Base-by-base conservation (phyloP, 1,140 invertebrate species). In the Drosophila pectinifera region DNA sequence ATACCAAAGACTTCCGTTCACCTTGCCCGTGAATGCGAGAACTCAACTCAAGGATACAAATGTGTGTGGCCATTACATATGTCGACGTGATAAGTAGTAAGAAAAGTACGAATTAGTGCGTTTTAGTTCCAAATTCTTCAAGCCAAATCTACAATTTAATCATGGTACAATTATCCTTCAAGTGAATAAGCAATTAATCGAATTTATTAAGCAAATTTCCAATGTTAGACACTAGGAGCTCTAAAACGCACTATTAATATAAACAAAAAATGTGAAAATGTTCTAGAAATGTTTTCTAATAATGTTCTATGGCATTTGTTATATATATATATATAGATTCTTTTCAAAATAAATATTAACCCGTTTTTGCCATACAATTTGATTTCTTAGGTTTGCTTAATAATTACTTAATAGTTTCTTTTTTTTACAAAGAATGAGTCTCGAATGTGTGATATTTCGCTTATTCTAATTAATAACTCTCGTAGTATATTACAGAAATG, bases 351-450 rank as follows among this genome's bases (percentile, higher is more conserved):
- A 2, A 43, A 39, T 22, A 38, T 34, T 26, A 34, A 64, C 36
- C 36, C 20, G n/a, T 48, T 70, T 64, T 82, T 88, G 73, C 84
- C 73, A 69, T 78, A 81, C 49, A 78, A 77, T 61, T 62, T n/a
- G 26, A 34, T 24, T 36, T 26, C 61, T n/a, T 56, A 16, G 48
- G 53, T 73, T 54, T 53, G 45, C 73, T 75, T 75, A 75, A 63
- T 8, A 39, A 18, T 41, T 75, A 75, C 61, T 75, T 75, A 45
- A 36, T 36, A 49, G 16, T 56, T 45, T 26, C 7, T 43, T 36
- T 57, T 57, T 53, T 72, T 68, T 81, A 81, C 72, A 80, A 62
- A 62, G 46, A 74, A 80, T 80, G 78, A 74, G 28, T 41, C 8
- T 56, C 6, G 18, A 74, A 64, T 80, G 62, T 41, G 18, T 69